phyloP scores from a whole-genome alignment of 2,113 vertebrate species.

The Aphelocoma coerulescens region DNA sequence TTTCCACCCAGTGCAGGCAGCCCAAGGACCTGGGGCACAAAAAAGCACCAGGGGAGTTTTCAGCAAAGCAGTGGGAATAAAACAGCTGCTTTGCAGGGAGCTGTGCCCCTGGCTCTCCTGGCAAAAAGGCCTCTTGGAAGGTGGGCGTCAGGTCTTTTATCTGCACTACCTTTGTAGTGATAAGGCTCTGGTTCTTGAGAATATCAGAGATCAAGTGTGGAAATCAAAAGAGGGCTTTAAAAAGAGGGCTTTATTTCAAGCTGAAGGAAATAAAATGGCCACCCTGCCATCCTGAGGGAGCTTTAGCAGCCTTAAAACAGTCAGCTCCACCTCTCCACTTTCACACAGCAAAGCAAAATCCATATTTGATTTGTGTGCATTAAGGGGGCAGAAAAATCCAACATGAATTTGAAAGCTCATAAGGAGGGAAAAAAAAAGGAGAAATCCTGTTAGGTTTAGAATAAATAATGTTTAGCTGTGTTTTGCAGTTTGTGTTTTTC shows the following conservation, averaged over 20 bases:
- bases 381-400: not conserved
- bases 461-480: not conserved
- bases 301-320: not conserved
- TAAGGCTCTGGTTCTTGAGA: not conserved
- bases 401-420: not conserved
- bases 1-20: not conserved
- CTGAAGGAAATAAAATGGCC: not conserved
- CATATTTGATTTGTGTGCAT: not conserved
- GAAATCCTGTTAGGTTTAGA: not conserved
- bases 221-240: not conserved
- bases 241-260: not conserved
- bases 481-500: conserved; percentile 12
- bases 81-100: not conserved
- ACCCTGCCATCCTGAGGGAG: not conserved
- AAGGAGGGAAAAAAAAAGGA: not conserved
- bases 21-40: not conserved
- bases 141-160: not conserved
- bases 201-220: not conserved
- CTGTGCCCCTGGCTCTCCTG: not conserved
- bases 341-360: not conserved
- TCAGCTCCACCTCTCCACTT: not conserved
- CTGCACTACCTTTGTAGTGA: not conserved
- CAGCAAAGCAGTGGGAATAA: not conserved
- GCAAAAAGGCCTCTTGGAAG: not conserved
- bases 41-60: not conserved